Percentiles rank a stretch among this genome's conserved stretches.
Conservation (phyloP, 2,113 vertebrate genomes). For the Tichodroma muraria region DNA sequence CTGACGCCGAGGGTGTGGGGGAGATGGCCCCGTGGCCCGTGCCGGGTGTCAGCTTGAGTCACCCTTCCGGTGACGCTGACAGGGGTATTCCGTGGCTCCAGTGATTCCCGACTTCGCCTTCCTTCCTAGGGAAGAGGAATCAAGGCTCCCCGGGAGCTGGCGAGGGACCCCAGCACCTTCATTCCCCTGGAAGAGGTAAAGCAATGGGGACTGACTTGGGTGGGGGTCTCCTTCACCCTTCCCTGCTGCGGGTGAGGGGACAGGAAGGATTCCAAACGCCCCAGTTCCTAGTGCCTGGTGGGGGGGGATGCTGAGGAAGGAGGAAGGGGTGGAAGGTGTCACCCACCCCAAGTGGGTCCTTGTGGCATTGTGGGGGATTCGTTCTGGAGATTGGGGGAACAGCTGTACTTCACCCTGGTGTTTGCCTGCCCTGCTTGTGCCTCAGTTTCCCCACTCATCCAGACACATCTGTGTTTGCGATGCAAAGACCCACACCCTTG, state of each 20-base stretch:
- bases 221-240: background rate
- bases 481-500: background rate
- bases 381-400: background rate
- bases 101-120: background rate
- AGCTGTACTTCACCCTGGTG: background rate
- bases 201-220: rapidly evolving
- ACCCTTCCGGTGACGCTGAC: background rate
- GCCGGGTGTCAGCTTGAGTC: background rate
- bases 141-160: background rate
- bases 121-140: constrained; percentile 40
- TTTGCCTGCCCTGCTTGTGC: background rate
- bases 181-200: constrained; percentile 69
- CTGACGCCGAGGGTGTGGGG: background rate
- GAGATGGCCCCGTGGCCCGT: background rate
- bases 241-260: background rate
- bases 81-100: background rate
- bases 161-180: constrained; percentile 65
- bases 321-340: background rate
- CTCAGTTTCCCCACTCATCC: background rate
- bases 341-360: background rate
- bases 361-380: background rate
- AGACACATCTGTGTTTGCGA: background rate
- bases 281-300: rapidly evolving
- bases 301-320: background rate
- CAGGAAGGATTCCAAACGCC: background rate